Evolutionary conservation across 2,888 invertebrate genomes (phyloP).

Genomic region (Amorpha juglandis): DNA sequence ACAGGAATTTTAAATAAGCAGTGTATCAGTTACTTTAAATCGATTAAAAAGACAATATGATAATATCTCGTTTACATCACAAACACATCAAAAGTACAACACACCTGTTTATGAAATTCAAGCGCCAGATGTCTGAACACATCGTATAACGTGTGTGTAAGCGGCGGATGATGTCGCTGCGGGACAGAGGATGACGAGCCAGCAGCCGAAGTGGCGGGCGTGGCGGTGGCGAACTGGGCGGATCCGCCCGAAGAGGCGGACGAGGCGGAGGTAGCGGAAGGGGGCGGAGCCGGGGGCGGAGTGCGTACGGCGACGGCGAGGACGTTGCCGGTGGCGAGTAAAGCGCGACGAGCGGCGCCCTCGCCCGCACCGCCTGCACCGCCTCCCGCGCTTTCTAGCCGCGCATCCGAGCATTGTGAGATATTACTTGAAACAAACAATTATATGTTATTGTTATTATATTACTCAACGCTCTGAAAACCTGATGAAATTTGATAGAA

Average conservation of each 20-base stretch:
- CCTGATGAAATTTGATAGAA: no score
- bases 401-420: conserved; percentile 75
- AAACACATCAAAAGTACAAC: not conserved
- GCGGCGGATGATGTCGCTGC: conserved; percentile 63
- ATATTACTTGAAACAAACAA: conserved; percentile 53
- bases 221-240: conserved; percentile 40
- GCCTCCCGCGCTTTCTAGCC: conserved; percentile 92
- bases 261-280: conserved; percentile 37
- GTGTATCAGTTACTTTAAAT: no score
- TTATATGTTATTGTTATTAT: not conserved
- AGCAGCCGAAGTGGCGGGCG: conserved; percentile 28
- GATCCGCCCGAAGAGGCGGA: conserved; percentile 48
- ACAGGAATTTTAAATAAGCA: no score
- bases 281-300: conserved; percentile 42
- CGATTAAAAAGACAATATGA: no score
- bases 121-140: conserved; percentile 80
- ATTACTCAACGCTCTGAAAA: no score
- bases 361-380: conserved; percentile 92
- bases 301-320: conserved; percentile 71
- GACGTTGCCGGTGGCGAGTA: conserved; percentile 87
- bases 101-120: conserved; percentile 77
- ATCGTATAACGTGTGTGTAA: conserved; percentile 70
- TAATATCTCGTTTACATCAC: no score
- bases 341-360: conserved; percentile 87
- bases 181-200: conserved; percentile 33